Evolutionary conservation across 2,797 vertebrate genomes (phyloP), one percentile per base, ranked within the genome.

Genomic region (Pseudomugil gertrudae): DNA sequence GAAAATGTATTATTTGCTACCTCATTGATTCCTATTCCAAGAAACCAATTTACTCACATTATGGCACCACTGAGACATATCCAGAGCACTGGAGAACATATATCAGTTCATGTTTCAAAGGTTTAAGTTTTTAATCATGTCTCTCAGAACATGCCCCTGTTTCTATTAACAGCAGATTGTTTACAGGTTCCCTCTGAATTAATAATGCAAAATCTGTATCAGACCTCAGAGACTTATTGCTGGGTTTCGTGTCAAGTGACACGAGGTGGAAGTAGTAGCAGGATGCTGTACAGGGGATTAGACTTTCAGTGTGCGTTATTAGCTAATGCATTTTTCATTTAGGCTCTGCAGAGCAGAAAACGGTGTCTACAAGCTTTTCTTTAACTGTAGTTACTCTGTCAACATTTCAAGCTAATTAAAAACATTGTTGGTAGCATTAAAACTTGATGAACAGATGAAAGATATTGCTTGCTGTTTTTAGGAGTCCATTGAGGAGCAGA

Each of bases 181-280:
- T 88, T 76, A 81, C 79, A 68, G 77, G 66, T 38, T 40, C 29
- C 65, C 51, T 59, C 57, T 80, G 69, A 84, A 88, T 90, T 74
- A 88, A 80, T 87, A 82, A 89, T 85, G 71, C 61, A 77, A 77
- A 88, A 83, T 85, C 75, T 83, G 63, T 74, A 70, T 69, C 61
- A 72, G 68, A 10, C 29, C 48, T 63, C 30, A 1, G 32, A 6
- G 62, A 71, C 76, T 79, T 78, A 69, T 56, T 74, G 61, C 63
- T 53, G 52, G 7, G 13, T 63, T 65, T 74, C 26, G 75, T 86
- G 80, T 87, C 74, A 66, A 60, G 62, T 83, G 76, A 84, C 56
- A 2, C 60, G 33, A 27, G 69, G 24, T 63, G 71, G 69, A 78
- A 73, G 63, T 67, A 59, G 67, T 61, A 27, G 36, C 63, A 32